Base-by-base conservation (phyloP, 1,140 invertebrate species). In the Rhizoglyphus robini region DNA sequence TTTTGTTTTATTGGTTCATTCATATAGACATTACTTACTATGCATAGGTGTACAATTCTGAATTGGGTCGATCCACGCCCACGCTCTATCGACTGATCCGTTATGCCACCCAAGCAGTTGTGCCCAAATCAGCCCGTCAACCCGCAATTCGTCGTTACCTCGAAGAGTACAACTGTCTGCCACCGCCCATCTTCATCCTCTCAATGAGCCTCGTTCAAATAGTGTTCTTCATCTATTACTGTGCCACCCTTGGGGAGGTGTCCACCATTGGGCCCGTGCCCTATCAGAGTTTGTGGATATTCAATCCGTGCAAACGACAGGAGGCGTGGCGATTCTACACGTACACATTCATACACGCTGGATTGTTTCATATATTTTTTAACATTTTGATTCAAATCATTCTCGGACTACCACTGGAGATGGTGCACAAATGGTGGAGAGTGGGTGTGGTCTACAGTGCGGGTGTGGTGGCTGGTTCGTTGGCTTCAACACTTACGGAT, bases 261-360 rank as follows among this genome's bases (percentile, higher is more conserved):
- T 70, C 72, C 58, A 67, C 72, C 47, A 71, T 73, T 49, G 74
- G 79, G 38, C 76, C 78, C 30, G 87, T 87, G 18, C 87, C 88
- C 20, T 81, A 84, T 27, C 85, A 86, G 2, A 75, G 73, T 54
- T 74, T 76, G 4, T 85, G 96, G 63, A 91, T 97, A 68, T 98
- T 95, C 76, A 86, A 91, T 79, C 94, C 94, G 0, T 81, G 84
- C 68, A 83, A 86, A 71, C 81, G 94, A 68, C 83, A 85, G 61
- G 85, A 99, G 78, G 85, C 84, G 11, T 69, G 77, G 77, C 81
- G 95, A 70, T 98, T 86, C 75, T 57, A 96, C 8, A 88, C 88
- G 1, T 98, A 98, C 74, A 96, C 96, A 89, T 86, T 97, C 74
- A 92, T 98, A 36, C 94, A 97, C 77, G 86, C 92, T 66, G 91